Evolutionary conservation across 2,113 vertebrate species (phyloP).

Genomic region (Pagrus major): DNA sequence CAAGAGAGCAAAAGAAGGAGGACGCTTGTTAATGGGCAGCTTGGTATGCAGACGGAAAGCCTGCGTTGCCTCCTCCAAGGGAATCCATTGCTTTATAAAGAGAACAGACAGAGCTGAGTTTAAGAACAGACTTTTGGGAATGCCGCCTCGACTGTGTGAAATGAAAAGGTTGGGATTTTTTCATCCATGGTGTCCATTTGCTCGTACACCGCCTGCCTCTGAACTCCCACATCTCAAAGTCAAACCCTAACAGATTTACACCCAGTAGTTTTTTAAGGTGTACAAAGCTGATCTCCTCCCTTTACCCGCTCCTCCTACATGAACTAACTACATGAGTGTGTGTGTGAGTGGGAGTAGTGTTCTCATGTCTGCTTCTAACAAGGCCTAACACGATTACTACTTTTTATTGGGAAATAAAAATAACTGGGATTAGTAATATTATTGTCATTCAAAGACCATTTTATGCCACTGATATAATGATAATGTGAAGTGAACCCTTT

Average conservation of each 20-base stretch:
- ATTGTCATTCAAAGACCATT: too few relatives aligned
- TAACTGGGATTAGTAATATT: too few relatives aligned
- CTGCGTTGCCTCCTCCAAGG: constrained; percentile 62
- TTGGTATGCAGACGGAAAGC: constrained; percentile 73
- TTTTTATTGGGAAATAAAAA: too few relatives aligned
- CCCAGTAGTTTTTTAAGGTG: constrained; percentile 42
- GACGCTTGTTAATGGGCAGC: constrained; percentile 78
- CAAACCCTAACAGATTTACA: constrained; percentile 56
- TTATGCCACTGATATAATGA: too few relatives aligned
- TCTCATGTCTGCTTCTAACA: too few relatives aligned
- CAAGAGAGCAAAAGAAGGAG: constrained; percentile 44
- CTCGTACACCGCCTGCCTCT: constrained; percentile 15
- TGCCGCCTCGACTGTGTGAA: constrained; percentile 31
- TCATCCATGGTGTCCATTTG: constrained; percentile 20
- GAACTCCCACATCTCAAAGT: constrained; percentile 56
- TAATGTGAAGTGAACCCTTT: too few relatives aligned
- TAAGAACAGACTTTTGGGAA: constrained; percentile 47
- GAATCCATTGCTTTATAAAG: constrained; percentile 62
- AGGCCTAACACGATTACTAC: too few relatives aligned
- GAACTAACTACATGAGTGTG: constrained; percentile 42
- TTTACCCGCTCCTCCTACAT: constrained; percentile 15
- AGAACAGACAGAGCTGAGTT: constrained; percentile 48
- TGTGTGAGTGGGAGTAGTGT: constrained; percentile 17
- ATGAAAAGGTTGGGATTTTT: constrained; percentile 36
- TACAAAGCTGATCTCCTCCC: constrained; percentile 39